phyloP scores from a whole-genome alignment of 2,888 invertebrate genomes.

The Pseudeuparius sepicola region DNA sequence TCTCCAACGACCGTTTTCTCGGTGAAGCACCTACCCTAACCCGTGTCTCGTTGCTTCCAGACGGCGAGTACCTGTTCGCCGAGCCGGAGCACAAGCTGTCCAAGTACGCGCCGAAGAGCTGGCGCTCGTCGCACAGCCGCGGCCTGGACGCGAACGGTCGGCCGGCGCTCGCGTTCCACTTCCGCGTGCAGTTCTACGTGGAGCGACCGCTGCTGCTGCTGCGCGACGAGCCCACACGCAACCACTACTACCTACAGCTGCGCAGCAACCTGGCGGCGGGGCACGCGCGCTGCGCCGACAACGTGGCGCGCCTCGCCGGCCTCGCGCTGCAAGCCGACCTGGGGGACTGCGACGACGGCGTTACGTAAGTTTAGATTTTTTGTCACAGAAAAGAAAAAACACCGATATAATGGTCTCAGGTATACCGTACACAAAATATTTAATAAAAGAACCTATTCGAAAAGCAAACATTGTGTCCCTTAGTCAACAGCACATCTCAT shows the following conservation, averaged over 20 bases:
- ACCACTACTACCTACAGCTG: slow-evolving; percentile 91
- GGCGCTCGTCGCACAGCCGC: slow-evolving; percentile 89
- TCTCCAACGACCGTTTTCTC: no score
- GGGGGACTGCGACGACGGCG: slow-evolving; percentile 61
- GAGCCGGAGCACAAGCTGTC: slow-evolving; percentile 91
- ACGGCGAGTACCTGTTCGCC: slow-evolving; percentile 92
- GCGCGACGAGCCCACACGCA: slow-evolving; percentile 83
- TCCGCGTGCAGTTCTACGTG: slow-evolving; percentile 83
- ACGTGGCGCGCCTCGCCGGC: slow-evolving; percentile 70
- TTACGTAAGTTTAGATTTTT: slow-evolving; percentile 28
- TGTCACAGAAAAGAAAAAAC: neutral
- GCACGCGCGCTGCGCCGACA: slow-evolving; percentile 51
- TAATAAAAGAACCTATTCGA: neutral
- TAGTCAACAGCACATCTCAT: no score
- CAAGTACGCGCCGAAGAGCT: slow-evolving; percentile 93
- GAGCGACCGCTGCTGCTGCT: slow-evolving; percentile 82
- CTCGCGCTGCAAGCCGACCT: slow-evolving; percentile 83
- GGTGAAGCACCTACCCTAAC: no score
- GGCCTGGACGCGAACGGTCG: slow-evolving; percentile 85
- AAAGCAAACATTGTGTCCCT: neutral
- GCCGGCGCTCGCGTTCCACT: slow-evolving; percentile 79
- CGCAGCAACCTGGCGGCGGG: slow-evolving; percentile 73
- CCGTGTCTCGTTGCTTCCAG: no score
- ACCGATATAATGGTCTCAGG: neutral
- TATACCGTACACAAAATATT: neutral